These are phyloP conservation scores for Acrobasis suavella DNA, from an alignment of 2,888 invertebrate genomes.

Conservation along the genomic window DNA sequence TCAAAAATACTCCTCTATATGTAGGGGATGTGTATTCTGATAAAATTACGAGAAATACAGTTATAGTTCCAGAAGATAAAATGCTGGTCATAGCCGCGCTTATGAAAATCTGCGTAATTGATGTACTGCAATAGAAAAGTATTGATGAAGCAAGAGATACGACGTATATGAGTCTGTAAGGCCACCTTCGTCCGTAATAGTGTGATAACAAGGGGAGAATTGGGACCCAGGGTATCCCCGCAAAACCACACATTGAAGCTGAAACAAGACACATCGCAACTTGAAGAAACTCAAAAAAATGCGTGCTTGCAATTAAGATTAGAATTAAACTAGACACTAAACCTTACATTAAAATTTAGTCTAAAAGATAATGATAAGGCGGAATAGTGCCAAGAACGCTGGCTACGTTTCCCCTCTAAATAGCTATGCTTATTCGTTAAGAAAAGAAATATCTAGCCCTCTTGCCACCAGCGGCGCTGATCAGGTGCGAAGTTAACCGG, in stretches of 20 bases:
- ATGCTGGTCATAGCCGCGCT: conserved; percentile 34
- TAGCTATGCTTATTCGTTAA: too few species aligned
- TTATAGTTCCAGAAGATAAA: conserved; percentile 24
- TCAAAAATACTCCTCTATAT: conserved; percentile 44
- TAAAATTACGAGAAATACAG: conserved; percentile 35
- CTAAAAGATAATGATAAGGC: too few species aligned
- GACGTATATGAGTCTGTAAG: conserved; percentile 32
- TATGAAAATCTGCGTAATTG: conserved; percentile 28
- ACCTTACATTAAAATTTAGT: too few species aligned
- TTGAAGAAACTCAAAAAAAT: too few species aligned
- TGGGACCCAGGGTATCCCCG: conserved; percentile 40
- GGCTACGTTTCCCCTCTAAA: too few species aligned
- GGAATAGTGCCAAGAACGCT: too few species aligned
- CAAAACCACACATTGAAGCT: conserved; percentile 26
- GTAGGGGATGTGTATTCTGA: conserved; percentile 46
- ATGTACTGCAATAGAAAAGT: conserved; percentile 38
- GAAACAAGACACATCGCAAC: conserved; percentile 13
- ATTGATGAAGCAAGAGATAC: conserved; percentile 32
- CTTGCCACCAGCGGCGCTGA: too few species aligned
- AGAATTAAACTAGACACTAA: too few species aligned
- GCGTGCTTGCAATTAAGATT: too few species aligned
- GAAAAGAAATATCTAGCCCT: too few species aligned
- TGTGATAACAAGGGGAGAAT: conserved; percentile 34
- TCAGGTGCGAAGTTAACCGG: too few species aligned
- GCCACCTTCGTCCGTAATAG: conserved; percentile 38